Evolutionary conservation across 2,888 invertebrate species (phyloP).

Genomic region (Synanthedon myopaeformis): DNA sequence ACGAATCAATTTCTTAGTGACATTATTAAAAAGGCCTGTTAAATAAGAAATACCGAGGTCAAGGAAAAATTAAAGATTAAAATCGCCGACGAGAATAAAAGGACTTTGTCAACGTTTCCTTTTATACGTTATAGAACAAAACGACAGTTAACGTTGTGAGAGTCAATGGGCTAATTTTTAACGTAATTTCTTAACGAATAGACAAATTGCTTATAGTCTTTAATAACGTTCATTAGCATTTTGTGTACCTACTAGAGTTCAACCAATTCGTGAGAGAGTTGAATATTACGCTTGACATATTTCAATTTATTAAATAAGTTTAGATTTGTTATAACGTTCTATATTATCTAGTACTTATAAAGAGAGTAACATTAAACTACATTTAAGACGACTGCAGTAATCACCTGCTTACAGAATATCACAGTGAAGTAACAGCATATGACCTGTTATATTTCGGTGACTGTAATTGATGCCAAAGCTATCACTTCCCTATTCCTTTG

Average conservation of each 20-base stretch:
- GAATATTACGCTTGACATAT: neutral
- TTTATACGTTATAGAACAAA: conserved; percentile 5
- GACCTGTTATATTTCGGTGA: too few relatives aligned
- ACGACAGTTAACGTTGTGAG: neutral
- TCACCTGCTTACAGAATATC: too few relatives aligned
- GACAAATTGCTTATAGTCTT: neutral
- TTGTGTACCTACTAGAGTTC: neutral
- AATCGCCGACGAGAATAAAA: conserved; percentile 10
- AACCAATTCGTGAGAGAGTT: neutral
- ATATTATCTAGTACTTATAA: too few relatives aligned
- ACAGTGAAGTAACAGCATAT: too few relatives aligned
- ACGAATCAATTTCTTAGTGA: conserved; percentile 8
- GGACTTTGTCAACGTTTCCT: conserved; percentile 13
- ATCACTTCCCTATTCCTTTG: too few relatives aligned
- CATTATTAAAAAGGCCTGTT: conserved; percentile 7
- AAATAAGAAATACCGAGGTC: conserved; percentile 7
- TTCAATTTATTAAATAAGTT: neutral
- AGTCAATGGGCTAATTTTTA: conserved; percentile 1
- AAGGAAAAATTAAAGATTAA: conserved; percentile 8
- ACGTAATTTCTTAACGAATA: neutral
- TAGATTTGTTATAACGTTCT: neutral
- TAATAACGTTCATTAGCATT: neutral
- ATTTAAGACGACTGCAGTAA: too few relatives aligned
- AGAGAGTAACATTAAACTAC: too few relatives aligned
- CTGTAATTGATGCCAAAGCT: too few relatives aligned